Evolutionary conservation across 2,113 vertebrate genomes (phyloP).

Genomic region (Gymnarchus niloticus): DNA sequence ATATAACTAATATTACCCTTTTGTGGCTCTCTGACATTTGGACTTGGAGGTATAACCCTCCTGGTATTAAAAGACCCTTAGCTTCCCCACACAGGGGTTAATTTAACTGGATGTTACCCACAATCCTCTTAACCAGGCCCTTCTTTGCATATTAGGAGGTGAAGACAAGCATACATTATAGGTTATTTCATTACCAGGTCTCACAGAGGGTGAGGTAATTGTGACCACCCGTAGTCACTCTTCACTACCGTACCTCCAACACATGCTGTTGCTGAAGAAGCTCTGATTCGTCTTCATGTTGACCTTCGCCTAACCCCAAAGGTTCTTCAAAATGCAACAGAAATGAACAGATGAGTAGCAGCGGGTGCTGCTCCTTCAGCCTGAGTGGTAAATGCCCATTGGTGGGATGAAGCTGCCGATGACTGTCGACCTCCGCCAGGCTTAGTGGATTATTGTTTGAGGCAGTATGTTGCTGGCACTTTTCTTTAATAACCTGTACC

Average conservation of each 20-base stretch:
- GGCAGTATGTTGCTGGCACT: background rate
- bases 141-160: conserved; percentile 40
- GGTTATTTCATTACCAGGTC: conserved; percentile 51
- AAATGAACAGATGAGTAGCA: background rate
- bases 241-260: background rate
- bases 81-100: background rate
- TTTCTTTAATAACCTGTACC: background rate
- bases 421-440: background rate
- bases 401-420: background rate
- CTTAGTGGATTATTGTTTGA: background rate
- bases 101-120: conserved; percentile 31
- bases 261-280: no score
- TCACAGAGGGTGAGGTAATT: background rate
- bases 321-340: background rate
- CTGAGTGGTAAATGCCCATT: background rate
- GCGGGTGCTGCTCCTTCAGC: background rate
- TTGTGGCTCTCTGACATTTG: background rate
- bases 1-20: background rate
- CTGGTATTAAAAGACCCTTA: no score
- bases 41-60: background rate
- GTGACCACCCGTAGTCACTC: background rate
- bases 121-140: conserved; percentile 19
- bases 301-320: no score
- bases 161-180: conserved; percentile 45
- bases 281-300: no score